phyloP scores from a whole-genome alignment of 2,113 vertebrate species.

The Zosterops hypoxanthus region DNA sequence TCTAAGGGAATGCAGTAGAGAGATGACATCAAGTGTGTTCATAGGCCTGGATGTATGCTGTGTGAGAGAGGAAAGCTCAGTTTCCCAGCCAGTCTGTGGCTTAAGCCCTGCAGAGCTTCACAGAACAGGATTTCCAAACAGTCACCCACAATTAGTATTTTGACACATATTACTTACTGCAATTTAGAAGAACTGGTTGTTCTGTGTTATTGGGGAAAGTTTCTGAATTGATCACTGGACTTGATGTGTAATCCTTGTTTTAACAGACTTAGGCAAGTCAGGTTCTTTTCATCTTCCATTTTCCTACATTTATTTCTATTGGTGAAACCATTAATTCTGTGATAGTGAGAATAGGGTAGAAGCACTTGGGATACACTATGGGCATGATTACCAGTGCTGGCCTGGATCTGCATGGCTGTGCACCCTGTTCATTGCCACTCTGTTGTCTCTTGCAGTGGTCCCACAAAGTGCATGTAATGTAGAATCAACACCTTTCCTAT shows the following conservation, averaged over 20 bases:
- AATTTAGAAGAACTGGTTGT: background rate
- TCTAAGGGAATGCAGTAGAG: background rate
- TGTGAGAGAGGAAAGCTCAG: background rate
- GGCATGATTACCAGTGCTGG: background rate
- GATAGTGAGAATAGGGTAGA: background rate
- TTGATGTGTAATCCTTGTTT: background rate
- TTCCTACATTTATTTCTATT: background rate
- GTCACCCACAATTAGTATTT: background rate
- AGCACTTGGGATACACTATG: rapidly evolving
- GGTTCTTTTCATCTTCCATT: background rate
- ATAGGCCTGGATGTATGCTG: background rate
- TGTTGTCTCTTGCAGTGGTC: background rate
- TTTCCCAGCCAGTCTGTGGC: background rate
- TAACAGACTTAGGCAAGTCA: background rate
- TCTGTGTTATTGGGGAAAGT: background rate
- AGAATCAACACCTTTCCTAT: background rate
- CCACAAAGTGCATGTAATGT: background rate
- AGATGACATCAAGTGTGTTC: background rate
- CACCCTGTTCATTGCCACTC: background rate
- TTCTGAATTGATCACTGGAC: background rate
- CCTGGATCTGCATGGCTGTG: background rate
- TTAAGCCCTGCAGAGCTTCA: background rate
- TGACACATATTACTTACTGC: background rate
- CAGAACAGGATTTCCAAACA: background rate
- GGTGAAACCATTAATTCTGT: background rate